Conservation (phyloP, 1,140 invertebrate species). For the Drosophila pallidifrons region DNA sequence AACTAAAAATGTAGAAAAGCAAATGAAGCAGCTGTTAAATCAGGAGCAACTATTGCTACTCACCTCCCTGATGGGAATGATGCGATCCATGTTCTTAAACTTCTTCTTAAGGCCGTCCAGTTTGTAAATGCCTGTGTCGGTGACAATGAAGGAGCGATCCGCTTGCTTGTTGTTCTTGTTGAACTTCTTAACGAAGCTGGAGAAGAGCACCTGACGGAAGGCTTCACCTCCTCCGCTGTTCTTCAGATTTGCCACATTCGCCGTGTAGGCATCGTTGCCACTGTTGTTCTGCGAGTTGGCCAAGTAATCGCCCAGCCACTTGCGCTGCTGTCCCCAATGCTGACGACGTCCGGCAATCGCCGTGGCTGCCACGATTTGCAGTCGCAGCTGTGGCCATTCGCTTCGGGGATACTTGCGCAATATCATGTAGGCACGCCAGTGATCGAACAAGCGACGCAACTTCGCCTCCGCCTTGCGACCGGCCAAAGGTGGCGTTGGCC, state of each 20-base stretch:
- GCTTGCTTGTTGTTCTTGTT: conserved; percentile 94
- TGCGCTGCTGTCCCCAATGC: conserved; percentile 93
- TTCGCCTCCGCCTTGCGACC: conserved; percentile 86
- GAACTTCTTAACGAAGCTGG: conserved; percentile 88
- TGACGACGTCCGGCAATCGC: conserved; percentile 90
- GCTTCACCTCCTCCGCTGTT: conserved; percentile 86
- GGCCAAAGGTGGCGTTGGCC: conserved; percentile 92
- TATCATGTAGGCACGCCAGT: conserved; percentile 95
- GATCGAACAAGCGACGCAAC: conserved; percentile 86
- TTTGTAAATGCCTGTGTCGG: conserved; percentile 95
- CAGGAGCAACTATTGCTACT: conserved; percentile 36
- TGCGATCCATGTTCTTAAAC: conserved; percentile 95
- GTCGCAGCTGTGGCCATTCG: conserved; percentile 94
- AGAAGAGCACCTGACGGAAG: conserved; percentile 89
- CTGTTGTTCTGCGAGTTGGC: conserved; percentile 91
- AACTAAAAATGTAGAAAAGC: conserved; percentile 85
- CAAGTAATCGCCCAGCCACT: conserved; percentile 97
- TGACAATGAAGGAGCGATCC: conserved; percentile 94
- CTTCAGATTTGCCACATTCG: conserved; percentile 89
- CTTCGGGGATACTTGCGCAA: conserved; percentile 91
- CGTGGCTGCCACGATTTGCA: conserved; percentile 92
- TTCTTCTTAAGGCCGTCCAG: conserved; percentile 92
- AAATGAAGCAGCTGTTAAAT: background rate
- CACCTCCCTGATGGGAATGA: conserved; percentile 92
- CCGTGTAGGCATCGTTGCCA: conserved; percentile 89